Base-by-base conservation (phyloP, 2,113 vertebrate species). In the Nothoprocta pentlandii region DNA sequence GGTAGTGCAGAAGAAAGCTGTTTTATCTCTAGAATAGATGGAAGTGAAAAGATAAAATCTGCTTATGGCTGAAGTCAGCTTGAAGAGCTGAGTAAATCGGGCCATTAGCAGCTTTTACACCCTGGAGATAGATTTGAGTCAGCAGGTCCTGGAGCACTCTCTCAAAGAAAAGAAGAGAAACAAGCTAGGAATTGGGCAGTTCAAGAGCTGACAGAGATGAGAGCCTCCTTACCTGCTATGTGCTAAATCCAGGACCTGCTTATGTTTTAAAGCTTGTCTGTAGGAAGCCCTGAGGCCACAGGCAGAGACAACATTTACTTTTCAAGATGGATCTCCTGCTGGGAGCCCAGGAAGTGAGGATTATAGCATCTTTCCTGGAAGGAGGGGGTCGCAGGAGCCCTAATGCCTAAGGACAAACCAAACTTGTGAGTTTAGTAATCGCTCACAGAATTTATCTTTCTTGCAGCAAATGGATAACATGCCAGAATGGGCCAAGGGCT, bases 41-140 rank as follows among this genome's bases (percentile, higher is more conserved):
- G 3, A 62, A 22, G 47, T 84, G 47, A 79, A 92, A 89, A 75
- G 61, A 88, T 68, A 76, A 94, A 68, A 44, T 89, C 73, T 84
- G 13, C 69, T 78, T 68, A 56, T 6, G 71, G 28, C 5, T 89
- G 84, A 70, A 51, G 86, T 20, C 47, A 85, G 12, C 56, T 90
- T 83, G 41, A 41, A 44, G 59, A 74, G 36, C 26, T 56, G 64
- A 83, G 12, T 59, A 95, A 85, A 90, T 80, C 26, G 9, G 36
- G 6, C 22, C 61, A 71, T 84, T 32, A 25, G 6, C 25, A 75
- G 14, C 68, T 41, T 56, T 92, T 86, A 80, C 73, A 56, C 51
- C 23, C 46, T 34, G 22, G 25, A 49, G 64, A 41, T 0, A 63
- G 26, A 14, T 32, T 67, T 93, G 26, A 81, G 25, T 56, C 51